Evolutionary conservation across 2,888 invertebrate genomes (phyloP).

Genomic region (Drepanosiphum platanoidis): DNA sequence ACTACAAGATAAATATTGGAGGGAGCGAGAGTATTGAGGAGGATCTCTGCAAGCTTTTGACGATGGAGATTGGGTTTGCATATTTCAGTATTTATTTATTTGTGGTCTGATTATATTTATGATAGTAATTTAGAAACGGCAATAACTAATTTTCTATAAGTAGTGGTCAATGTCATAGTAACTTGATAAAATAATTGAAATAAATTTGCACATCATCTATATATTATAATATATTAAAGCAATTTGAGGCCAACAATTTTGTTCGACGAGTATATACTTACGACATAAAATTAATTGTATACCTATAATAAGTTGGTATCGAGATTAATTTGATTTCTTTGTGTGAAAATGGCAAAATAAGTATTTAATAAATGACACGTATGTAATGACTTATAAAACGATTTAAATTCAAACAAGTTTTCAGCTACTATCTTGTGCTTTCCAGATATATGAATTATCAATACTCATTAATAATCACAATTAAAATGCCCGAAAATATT

Average conservation of each 20-base stretch:
- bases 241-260: conserved; percentile 25
- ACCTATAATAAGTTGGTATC: background rate
- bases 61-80: no score
- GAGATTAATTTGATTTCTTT: background rate
- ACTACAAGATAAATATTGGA: no score
- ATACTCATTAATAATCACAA: background rate
- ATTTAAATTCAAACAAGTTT: conserved; percentile 19
- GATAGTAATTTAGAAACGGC: no score
- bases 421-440: background rate
- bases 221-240: no score
- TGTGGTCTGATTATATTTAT: no score
- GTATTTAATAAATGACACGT: conserved; percentile 9
- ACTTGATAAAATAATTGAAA: no score
- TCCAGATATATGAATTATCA: background rate
- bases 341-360: background rate
- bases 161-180: no score
- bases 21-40: no score
- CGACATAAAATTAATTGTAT: no score
- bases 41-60: no score
- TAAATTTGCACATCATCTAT: background rate
- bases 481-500: background rate
- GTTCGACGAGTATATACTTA: conserved; percentile 10
- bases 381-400: conserved; percentile 15
- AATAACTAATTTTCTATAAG: no score
- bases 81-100: no score